phyloP scores from a whole-genome alignment of 1,140 invertebrate genomes.

The Acyrthosiphon pisum region DNA sequence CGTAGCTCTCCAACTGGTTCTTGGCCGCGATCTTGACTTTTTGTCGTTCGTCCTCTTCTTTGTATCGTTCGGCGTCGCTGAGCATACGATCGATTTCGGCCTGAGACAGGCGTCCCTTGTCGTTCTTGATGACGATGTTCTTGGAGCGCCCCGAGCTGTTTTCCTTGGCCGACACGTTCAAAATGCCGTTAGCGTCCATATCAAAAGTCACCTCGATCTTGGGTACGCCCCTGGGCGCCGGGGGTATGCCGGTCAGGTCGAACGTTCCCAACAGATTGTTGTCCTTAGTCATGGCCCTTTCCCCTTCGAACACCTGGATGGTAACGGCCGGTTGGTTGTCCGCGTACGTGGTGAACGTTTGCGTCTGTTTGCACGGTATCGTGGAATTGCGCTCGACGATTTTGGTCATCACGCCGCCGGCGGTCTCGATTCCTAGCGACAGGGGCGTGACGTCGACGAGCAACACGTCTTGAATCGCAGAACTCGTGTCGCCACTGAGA shows the following conservation, averaged over 20 bases:
- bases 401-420: conserved; percentile 72
- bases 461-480: too few relatives aligned
- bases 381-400: conserved; percentile 71
- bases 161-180: too few relatives aligned
- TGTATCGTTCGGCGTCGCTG: conserved; percentile 70
- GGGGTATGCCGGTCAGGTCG: too few relatives aligned
- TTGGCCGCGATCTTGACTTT: conserved; percentile 64
- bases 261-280: conserved; percentile 70
- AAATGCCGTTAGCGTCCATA: too few relatives aligned
- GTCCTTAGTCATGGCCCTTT: conserved; percentile 79
- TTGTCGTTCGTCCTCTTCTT: conserved; percentile 69
- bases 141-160: too few relatives aligned
- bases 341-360: conserved; percentile 72
- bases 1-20: conserved; percentile 84
- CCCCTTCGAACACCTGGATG: conserved; percentile 75
- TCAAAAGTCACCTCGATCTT: too few relatives aligned
- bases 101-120: conserved; percentile 57
- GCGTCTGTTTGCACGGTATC: conserved; percentile 60
- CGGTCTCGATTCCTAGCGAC: conserved; percentile 60
- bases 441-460: too few relatives aligned
- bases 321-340: conserved; percentile 77
- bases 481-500: too few relatives aligned
- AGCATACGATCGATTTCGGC: conserved; percentile 82
- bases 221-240: too few relatives aligned
- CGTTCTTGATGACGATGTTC: conserved; percentile 63